Evolutionary conservation across 2,888 invertebrate species (phyloP).

Genomic region (Andricus curvator): DNA sequence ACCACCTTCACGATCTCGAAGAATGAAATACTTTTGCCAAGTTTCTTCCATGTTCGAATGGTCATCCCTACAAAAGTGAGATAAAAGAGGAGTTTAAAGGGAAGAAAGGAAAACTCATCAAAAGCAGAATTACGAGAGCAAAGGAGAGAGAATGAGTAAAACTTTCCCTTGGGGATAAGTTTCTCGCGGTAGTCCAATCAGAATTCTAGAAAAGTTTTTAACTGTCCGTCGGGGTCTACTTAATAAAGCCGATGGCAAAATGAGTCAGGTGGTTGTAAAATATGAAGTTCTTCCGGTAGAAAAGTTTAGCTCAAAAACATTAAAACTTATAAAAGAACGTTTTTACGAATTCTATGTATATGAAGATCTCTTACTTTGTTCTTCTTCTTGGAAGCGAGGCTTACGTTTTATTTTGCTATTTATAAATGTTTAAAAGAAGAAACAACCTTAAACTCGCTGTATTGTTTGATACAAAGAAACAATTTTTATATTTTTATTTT

Average conservation of each 20-base stretch:
- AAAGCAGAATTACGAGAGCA: slow-evolving; percentile 27
- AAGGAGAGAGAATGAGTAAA: slow-evolving; percentile 4
- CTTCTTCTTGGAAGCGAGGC: background rate
- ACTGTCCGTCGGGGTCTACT: slow-evolving; percentile 22
- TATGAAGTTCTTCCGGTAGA: background rate
- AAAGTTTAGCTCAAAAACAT: background rate
- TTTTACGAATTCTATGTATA: background rate
- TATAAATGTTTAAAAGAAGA: background rate
- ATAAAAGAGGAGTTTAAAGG: slow-evolving; percentile 27
- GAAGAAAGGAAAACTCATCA: slow-evolving; percentile 34
- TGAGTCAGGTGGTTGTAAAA: slow-evolving; percentile 14
- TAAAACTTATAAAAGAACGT: background rate
- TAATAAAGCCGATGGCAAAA: background rate
- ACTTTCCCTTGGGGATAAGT: slow-evolving; percentile 20
- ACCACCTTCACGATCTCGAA: background rate
- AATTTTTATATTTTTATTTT: too few species aligned
- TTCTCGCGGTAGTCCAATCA: slow-evolving; percentile 29
- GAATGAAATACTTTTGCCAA: background rate
- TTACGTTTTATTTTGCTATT: background rate
- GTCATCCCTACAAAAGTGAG: slow-evolving; percentile 33
- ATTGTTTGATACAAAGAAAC: background rate
- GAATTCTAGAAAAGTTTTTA: slow-evolving; percentile 34
- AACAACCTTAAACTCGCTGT: background rate
- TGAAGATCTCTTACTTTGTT: background rate
- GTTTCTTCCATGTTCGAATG: slow-evolving; percentile 30